These are phyloP conservation scores for Hemibagrus wyckioides DNA, from an alignment of 2,113 vertebrate species.

Conservation along the genomic window DNA sequence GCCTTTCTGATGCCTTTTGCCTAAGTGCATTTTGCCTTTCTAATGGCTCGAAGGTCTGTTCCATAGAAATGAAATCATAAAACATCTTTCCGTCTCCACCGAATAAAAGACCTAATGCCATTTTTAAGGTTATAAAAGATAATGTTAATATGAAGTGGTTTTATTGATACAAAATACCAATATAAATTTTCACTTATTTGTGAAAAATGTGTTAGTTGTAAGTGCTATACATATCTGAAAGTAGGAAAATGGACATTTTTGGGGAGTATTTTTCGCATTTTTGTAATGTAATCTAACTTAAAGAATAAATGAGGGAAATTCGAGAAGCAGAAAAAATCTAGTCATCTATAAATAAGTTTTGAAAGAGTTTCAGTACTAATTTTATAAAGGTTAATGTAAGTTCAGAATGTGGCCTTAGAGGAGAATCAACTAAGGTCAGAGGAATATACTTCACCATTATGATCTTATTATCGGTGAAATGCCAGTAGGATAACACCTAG, in stretches of 20 bases:
- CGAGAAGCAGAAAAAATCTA: background rate
- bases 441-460: constrained; percentile 29
- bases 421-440: constrained; percentile 22
- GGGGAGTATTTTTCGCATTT: background rate
- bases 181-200: background rate
- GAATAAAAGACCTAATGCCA: background rate
- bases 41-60: background rate
- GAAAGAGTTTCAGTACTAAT: background rate
- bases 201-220: background rate
- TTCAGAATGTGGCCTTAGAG: background rate
- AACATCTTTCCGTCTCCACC: background rate
- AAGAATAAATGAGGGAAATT: background rate
- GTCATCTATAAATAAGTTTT: background rate
- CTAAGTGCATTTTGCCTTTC: background rate
- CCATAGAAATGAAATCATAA: background rate
- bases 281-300: background rate
- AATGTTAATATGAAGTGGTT: background rate
- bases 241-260: background rate
- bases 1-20: background rate
- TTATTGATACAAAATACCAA: background rate
- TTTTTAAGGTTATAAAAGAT: background rate
- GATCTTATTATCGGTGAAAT: constrained; percentile 23
- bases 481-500: constrained; percentile 24
- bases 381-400: background rate
- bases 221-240: too few species aligned